phyloP scores from a whole-genome alignment of 2,113 vertebrate genomes.

The Tupaia chinensis region DNA sequence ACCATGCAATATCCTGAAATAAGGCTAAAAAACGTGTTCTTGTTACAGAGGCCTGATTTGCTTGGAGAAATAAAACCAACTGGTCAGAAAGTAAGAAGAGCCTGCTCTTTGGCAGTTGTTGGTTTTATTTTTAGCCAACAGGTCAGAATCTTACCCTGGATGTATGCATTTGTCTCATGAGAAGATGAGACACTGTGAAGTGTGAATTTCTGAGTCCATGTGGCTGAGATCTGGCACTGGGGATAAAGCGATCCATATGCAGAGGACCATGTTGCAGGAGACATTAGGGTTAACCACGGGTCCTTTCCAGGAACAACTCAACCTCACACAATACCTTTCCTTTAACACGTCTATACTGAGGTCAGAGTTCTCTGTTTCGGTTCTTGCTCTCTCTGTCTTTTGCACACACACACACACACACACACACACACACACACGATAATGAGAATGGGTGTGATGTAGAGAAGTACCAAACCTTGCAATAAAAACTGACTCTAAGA shows the following conservation, averaged over 20 bases:
- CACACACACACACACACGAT: not conserved
- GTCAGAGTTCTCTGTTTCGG: not conserved
- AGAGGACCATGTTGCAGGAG: not conserved
- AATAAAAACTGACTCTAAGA: not conserved
- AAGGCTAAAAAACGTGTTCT: not conserved
- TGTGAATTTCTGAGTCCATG: not conserved
- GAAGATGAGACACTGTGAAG: not conserved
- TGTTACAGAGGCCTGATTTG: not conserved
- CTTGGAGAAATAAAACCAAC: not conserved
- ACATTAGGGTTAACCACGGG: not conserved
- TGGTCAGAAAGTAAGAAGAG: not conserved
- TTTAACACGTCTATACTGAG: not conserved
- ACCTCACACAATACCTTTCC: not conserved
- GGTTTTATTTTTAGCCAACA: not conserved
- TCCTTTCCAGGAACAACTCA: not conserved
- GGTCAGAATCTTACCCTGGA: not conserved
- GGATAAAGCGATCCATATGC: not conserved
- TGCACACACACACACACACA: not conserved
- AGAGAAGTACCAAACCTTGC: not conserved
- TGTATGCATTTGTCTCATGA: not conserved
- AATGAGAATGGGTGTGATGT: not conserved
- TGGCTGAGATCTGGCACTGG: not conserved
- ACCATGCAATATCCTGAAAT: not conserved
- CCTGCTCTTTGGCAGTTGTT: not conserved
- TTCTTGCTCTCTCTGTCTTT: not conserved